These are phyloP conservation scores for Hirudinaria manillensis DNA, from an alignment of 2,888 invertebrate genomes.

Conservation along the genomic window DNA sequence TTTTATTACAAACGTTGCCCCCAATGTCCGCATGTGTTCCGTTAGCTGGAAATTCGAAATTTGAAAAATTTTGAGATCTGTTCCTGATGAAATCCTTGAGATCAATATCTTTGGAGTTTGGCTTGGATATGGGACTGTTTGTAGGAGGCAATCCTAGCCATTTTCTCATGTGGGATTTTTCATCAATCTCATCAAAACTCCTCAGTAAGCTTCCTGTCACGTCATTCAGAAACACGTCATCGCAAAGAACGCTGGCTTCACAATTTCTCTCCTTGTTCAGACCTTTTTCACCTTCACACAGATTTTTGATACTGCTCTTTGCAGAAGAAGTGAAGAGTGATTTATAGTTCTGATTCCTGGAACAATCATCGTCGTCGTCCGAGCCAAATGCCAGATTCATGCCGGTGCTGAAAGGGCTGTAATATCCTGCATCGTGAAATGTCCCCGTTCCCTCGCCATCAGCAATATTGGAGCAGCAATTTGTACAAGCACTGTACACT, in stretches of 20 bases:
- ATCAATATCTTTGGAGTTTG: too few relatives aligned
- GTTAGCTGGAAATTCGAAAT: not conserved
- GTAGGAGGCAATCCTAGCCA: slow-evolving; percentile 5
- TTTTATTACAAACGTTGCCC: slow-evolving; percentile 4
- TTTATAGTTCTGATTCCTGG: slow-evolving; percentile 17
- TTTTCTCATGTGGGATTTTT: slow-evolving; percentile 13
- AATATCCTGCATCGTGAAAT: slow-evolving; percentile 25
- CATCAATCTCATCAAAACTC: not conserved
- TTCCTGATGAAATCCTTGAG: not conserved
- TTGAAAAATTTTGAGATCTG: not conserved
- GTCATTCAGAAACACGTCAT: not conserved
- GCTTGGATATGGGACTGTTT: not conserved
- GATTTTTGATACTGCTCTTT: not conserved
- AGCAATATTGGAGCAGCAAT: not conserved
- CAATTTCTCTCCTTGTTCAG: not conserved
- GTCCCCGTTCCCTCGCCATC: not conserved
- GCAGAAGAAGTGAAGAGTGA: slow-evolving; percentile 4
- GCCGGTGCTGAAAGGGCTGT: slow-evolving; percentile 31
- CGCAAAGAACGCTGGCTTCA: not conserved
- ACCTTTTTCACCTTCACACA: not conserved
- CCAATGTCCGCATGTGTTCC: not conserved
- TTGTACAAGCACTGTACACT: not conserved
- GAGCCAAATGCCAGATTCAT: not conserved
- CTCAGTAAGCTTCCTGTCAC: not conserved
- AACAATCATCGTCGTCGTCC: slow-evolving; percentile 12